phyloP scores from a whole-genome alignment of 2,797 vertebrate species.

The Xenentodon cancila region DNA sequence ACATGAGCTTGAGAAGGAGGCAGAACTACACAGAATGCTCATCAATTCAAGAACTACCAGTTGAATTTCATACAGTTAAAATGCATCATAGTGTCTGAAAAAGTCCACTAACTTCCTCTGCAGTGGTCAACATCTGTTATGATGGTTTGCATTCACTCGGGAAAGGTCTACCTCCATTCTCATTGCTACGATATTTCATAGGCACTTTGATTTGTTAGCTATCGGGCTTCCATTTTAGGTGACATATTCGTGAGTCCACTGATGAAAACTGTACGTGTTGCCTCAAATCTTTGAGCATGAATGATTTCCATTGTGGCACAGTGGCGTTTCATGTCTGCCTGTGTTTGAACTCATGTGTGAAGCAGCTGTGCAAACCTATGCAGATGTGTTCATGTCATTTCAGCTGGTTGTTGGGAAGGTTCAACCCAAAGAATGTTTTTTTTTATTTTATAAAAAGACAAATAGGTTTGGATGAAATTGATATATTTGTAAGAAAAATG shows the following conservation, averaged over 20 bases:
- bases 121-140: constrained; percentile 25
- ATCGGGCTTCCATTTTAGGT: constrained; percentile 67
- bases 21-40: constrained; percentile 10
- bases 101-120: constrained; percentile 13
- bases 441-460: constrained; percentile 14
- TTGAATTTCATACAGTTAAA: constrained; percentile 1
- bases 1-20: constrained; percentile 60
- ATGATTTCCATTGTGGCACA: constrained; percentile 25
- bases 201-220: constrained; percentile 65
- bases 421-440: constrained; percentile 85
- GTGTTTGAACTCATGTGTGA: constrained; percentile 44
- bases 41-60: constrained; percentile 4
- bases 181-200: constrained; percentile 62
- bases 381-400: constrained; percentile 78
- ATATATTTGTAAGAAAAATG: constrained; percentile 84
- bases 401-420: constrained; percentile 76
- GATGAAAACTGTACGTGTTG: constrained; percentile 20
- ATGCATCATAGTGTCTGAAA: neutral
- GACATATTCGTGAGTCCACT: constrained; percentile 41
- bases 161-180: constrained; percentile 72
- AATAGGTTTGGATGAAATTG: constrained; percentile 74
- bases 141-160: constrained; percentile 16
- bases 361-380: constrained; percentile 81
- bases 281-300: constrained; percentile 33
- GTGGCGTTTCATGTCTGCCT: constrained; percentile 53